Percentiles rank a stretch among this genome's conserved stretches.
These are phyloP conservation scores for Acrocephalus kingi DNA, from an alignment of 2,113 vertebrate genomes.

Conservation along the genomic window DNA sequence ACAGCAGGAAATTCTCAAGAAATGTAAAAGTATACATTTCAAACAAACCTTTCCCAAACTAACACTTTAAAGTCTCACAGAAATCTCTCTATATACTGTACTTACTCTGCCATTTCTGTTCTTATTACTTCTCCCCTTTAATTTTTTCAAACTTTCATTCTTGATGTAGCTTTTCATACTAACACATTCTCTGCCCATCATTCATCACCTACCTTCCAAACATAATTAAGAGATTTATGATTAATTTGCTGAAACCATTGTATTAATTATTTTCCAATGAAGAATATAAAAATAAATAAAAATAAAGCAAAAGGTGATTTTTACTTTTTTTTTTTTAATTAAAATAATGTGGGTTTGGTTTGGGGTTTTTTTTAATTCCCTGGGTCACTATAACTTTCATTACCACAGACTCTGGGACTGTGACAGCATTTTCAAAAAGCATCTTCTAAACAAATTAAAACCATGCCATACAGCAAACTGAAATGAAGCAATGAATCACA, in stretches of 20 bases:
- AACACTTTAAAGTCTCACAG: not conserved
- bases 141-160: not conserved
- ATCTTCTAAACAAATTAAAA: not conserved
- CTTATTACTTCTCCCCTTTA: not conserved
- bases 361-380: not conserved
- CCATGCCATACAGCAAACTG: not conserved
- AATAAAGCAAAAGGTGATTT: accelerated
- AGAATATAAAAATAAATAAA: not conserved
- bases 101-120: not conserved
- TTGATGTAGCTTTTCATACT: not conserved
- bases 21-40: not conserved
- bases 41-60: not conserved
- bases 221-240: not conserved
- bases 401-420: not conserved
- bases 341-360: not conserved
- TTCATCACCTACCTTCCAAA: not conserved
- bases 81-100: not conserved
- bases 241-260: not conserved
- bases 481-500: not conserved
- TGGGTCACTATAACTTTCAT: not conserved
- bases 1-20: not conserved
- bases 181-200: not conserved
- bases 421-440: not conserved
- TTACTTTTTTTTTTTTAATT: not conserved
- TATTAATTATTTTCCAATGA: not conserved